These are phyloP conservation scores for Pteruthius melanotis DNA, from an alignment of 2,113 vertebrate genomes.

Conservation along the genomic window DNA sequence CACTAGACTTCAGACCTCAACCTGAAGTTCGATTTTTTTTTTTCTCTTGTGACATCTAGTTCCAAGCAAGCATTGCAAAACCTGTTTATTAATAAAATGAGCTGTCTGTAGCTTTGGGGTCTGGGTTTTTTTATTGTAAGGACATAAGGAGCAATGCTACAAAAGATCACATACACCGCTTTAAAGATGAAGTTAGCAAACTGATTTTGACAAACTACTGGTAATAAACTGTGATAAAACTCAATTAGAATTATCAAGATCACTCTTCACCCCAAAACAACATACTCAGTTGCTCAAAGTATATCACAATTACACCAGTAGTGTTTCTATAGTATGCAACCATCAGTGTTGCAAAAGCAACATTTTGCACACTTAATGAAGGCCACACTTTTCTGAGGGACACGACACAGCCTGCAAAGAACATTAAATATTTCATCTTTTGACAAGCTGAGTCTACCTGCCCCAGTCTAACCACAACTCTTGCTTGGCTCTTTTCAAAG, in stretches of 20 bases:
- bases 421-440: background rate
- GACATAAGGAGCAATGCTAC: background rate
- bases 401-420: background rate
- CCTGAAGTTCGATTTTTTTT: background rate
- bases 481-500: slow-evolving; percentile 6
- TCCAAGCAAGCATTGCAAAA: background rate
- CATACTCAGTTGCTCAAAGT: background rate
- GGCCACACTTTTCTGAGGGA: background rate
- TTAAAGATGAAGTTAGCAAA: background rate
- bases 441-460: background rate
- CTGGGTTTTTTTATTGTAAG: background rate
- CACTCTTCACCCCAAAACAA: background rate
- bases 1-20: background rate
- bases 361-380: background rate
- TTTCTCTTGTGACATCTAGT: background rate
- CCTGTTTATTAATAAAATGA: background rate
- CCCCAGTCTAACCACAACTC: background rate
- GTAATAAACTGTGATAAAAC: background rate
- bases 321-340: background rate
- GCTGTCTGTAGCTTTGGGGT: background rate
- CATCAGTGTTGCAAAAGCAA: background rate
- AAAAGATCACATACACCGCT: accelerated
- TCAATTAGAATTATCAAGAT: background rate
- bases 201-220: background rate
- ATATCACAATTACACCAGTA: background rate